These are phyloP conservation scores for Drosophila merina DNA, from an alignment of 2,888 invertebrate species.

Conservation along the genomic window DNA sequence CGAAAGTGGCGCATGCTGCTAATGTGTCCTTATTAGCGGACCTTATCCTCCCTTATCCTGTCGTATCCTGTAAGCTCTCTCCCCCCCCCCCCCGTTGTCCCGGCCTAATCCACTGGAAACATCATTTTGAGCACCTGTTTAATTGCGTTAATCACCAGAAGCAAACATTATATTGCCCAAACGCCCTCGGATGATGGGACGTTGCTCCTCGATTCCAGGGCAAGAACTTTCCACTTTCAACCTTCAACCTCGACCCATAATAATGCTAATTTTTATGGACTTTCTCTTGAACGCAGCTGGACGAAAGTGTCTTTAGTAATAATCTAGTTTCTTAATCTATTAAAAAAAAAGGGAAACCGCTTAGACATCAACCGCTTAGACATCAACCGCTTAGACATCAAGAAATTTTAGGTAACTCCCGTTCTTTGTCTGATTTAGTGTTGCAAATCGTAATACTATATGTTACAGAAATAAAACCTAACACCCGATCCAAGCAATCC, in stretches of 20 bases:
- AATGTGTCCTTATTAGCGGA: slow-evolving; percentile 57
- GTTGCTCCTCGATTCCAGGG: not conserved
- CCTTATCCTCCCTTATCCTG: not conserved
- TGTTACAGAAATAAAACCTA: too few relatives aligned
- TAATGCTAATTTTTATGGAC: slow-evolving; percentile 52
- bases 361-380: not conserved
- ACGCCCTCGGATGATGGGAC: slow-evolving; percentile 32
- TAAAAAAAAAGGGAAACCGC: not conserved
- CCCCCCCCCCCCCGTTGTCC: slow-evolving; percentile 20
- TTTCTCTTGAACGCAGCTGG: slow-evolving; percentile 29
- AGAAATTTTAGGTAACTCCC: too few relatives aligned
- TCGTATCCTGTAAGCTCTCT: not conserved
- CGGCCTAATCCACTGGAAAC: slow-evolving; percentile 78
- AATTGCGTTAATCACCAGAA: slow-evolving; percentile 82
- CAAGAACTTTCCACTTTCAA: slow-evolving; percentile 11
- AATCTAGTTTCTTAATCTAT: not conserved
- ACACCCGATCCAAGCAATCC: too few relatives aligned
- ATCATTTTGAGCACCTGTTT: slow-evolving; percentile 83
- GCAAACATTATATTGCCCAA: slow-evolving; percentile 67
- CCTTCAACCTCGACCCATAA: slow-evolving; percentile 19
- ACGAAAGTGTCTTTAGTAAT: slow-evolving; percentile 11
- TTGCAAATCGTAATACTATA: too few relatives aligned
- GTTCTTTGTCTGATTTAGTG: too few relatives aligned
- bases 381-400: too few relatives aligned
- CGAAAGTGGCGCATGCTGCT: slow-evolving; percentile 46